phyloP scores from a whole-genome alignment of 2,888 invertebrate species.

The Catonia carolina region DNA sequence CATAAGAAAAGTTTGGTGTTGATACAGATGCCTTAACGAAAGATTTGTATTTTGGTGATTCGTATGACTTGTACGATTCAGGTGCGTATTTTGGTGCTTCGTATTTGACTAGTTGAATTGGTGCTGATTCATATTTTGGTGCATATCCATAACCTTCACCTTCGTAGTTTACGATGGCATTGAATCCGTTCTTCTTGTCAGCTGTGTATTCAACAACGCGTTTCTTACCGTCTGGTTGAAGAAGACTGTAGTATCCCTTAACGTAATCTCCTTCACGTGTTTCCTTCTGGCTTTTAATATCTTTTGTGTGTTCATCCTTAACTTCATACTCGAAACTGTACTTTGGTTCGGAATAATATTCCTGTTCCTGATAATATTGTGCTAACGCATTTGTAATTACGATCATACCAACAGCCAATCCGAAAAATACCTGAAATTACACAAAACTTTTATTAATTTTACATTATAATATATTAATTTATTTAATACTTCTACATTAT shows the following conservation, averaged over 20 bases:
- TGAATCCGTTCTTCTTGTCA: slow-evolving; percentile 65
- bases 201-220: not conserved
- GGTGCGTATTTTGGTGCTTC: not conserved
- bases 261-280: not conserved
- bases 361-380: not conserved
- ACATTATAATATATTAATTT: no score
- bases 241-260: slow-evolving; percentile 3
- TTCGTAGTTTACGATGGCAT: slow-evolving; percentile 51
- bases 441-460: no score
- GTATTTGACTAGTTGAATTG: not conserved
- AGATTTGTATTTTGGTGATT: slow-evolving; percentile 5
- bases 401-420: slow-evolving; percentile 1
- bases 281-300: slow-evolving; percentile 5
- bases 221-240: slow-evolving; percentile 7
- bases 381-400: not conserved
- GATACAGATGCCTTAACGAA: not conserved
- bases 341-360: not conserved
- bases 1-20: slow-evolving; percentile 1
- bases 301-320: slow-evolving; percentile 7
- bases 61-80: not conserved
- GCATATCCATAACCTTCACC: slow-evolving; percentile 1
- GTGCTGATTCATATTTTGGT: not conserved
- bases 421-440: not conserved
- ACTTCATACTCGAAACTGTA: slow-evolving; percentile 4
- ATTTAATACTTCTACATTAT: no score